Conservation (phyloP, 37 sponge, comb jelly and placozoan species). For the Mnemiopsis leidyi region DNA sequence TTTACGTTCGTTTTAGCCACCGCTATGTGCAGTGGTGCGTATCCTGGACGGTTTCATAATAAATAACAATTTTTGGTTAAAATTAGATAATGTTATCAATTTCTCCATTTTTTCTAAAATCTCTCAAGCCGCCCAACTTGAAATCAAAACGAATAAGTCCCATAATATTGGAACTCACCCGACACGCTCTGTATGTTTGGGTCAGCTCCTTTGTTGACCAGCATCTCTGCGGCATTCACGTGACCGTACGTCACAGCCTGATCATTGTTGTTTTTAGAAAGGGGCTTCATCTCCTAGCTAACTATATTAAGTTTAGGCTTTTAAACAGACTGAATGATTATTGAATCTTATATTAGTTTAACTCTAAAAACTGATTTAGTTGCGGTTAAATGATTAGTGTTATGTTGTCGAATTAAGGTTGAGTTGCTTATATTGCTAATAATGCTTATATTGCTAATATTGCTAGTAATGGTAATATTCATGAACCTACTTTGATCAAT, state of each 20-base stretch:
- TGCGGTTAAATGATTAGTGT: no score
- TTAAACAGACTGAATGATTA: no score
- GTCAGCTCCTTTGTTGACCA: constrained; percentile 58
- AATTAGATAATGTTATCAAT: no score
- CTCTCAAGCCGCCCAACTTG: not conserved
- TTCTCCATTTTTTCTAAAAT: not conserved
- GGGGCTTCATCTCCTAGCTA: no score
- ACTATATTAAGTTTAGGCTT: no score
- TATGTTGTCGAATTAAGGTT: no score
- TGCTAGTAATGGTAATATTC: not conserved
- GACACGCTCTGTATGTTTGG: constrained; percentile 23
- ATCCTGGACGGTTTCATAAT: constrained; percentile 41
- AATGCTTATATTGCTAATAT: no score
- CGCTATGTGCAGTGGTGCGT: constrained; percentile 36
- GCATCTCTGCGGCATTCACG: constrained; percentile 1
- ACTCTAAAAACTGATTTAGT: no score
- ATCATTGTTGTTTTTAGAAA: no score
- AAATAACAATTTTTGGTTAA: no score
- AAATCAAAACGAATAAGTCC: not conserved
- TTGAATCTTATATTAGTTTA: no score
- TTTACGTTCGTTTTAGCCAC: constrained; percentile 16
- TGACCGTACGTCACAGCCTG: constrained; percentile 21
- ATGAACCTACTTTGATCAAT: constrained; percentile 2
- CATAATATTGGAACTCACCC: not conserved
- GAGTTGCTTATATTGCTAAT: no score